Evolutionary conservation across 2,888 invertebrate species (phyloP), one percentile per base, ranked within the genome.

Genomic region (Hofmannophila pseudospretella): DNA sequence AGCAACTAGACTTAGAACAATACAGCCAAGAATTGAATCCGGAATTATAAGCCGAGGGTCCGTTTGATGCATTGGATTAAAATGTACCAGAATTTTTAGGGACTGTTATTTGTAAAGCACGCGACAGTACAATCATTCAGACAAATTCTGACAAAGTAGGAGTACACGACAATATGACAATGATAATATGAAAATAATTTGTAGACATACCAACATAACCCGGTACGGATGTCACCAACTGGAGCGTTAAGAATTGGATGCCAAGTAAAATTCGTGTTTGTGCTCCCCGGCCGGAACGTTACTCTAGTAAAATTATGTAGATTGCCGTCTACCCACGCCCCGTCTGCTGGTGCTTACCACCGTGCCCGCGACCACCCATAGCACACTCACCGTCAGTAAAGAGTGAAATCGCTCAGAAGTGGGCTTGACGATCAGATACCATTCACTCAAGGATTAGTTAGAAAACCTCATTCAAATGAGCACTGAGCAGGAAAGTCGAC

Each of bases 401-500:
- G 16, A 4, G 5, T 16, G 16, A 16, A 16, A 16, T 16, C 16
- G 16, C 5, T 16, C 3, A 16, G 23, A 7, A 23, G n/a, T 23
- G 23, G n/a, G 23, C 23, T 23, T 2, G n/a, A 1, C 11, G 22
- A 33, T 26, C 33, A 9, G 33, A 33, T 33, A 33, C 1, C 9
- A 33, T 33, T 33, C 33, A 26, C 25, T 5, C 8, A 5, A 9
- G 33, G 33, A 33, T 33, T 33, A 33, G 33, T 13, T 9, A 26
- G 26, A 25, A 25, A 9, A 22, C 11, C 7, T 16, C 12, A 32
- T 32, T 32, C 20, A 10, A 10, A 32, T 16, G 14, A 14, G 14
- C 26, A 10, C 20, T 16, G 14, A 14, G 14, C 26, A 33, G 16
- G 33, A 26, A 26, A 33, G 32, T 26, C n/a, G n/a, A 8, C n/a